Evolutionary conservation across 2,797 vertebrate species (phyloP).

Genomic region (Loris lydekkerianus): DNA sequence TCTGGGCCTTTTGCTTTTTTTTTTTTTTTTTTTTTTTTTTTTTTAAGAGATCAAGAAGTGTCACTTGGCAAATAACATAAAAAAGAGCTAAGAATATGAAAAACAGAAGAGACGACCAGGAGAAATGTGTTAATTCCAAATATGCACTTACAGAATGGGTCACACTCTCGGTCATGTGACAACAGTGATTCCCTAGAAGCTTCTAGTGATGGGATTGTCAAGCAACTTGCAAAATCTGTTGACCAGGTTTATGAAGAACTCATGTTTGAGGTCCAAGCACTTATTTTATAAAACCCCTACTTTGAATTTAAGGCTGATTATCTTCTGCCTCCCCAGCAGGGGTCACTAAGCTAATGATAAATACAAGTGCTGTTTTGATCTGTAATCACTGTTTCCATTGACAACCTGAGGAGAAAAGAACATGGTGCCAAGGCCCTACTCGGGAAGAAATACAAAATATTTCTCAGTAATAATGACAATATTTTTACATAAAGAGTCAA

Average conservation of each 20-base stretch:
- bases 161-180: background rate
- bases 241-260: background rate
- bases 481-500: conserved; percentile 10
- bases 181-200: background rate
- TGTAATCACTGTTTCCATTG: background rate
- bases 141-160: background rate
- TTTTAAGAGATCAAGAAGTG: conserved; percentile 27
- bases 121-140: background rate
- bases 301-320: conserved; percentile 41
- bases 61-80: background rate
- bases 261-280: background rate
- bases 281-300: background rate
- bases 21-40: background rate
- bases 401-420: background rate
- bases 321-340: conserved; percentile 81
- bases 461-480: background rate
- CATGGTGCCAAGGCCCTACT: background rate
- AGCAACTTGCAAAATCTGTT: background rate
- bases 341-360: conserved; percentile 84
- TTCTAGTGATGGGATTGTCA: background rate
- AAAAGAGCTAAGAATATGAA: conserved; percentile 29
- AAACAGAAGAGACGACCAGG: background rate
- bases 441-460: background rate
- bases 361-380: conserved; percentile 50
- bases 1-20: background rate